Percentiles rank a stretch among this genome's conserved stretches.
Conservation (phyloP, 2,888 invertebrate genomes). For the Hydriomena furcata region DNA sequence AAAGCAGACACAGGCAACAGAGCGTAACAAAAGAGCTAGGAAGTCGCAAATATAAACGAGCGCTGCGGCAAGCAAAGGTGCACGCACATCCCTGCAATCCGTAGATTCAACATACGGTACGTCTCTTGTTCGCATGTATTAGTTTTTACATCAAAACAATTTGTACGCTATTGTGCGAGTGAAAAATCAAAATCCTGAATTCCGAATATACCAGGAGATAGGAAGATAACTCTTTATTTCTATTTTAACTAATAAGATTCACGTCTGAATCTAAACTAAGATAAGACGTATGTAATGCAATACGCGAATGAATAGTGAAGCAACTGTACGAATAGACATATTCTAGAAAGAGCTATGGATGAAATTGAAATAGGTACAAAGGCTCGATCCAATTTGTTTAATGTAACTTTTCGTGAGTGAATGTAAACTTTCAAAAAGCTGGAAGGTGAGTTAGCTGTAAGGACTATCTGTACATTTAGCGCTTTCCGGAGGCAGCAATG, state of each 20-base stretch:
- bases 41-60: conserved; percentile 81
- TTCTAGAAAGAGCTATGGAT: conserved; percentile 42
- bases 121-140: not conserved
- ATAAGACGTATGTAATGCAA: conserved; percentile 3
- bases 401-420: conserved; percentile 70
- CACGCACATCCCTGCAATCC: conserved; percentile 54
- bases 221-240: no score
- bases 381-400: conserved; percentile 71
- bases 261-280: conserved; percentile 8
- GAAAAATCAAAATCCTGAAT: no score
- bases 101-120: conserved; percentile 33
- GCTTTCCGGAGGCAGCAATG: conserved; percentile 66
- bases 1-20: conserved; percentile 78
- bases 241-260: not conserved
- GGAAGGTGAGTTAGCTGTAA: conserved; percentile 62
- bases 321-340: conserved; percentile 30
- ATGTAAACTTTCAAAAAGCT: conserved; percentile 68
- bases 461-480: conserved; percentile 71
- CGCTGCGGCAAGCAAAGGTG: conserved; percentile 67
- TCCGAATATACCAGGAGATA: no score
- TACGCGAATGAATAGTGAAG: conserved; percentile 9
- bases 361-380: conserved; percentile 55
- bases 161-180: no score
- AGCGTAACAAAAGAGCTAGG: conserved; percentile 78
- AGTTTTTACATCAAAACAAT: not conserved